These are phyloP conservation scores for Cantharis lateralis DNA, from an alignment of 2,888 invertebrate genomes.

Conservation along the genomic window DNA sequence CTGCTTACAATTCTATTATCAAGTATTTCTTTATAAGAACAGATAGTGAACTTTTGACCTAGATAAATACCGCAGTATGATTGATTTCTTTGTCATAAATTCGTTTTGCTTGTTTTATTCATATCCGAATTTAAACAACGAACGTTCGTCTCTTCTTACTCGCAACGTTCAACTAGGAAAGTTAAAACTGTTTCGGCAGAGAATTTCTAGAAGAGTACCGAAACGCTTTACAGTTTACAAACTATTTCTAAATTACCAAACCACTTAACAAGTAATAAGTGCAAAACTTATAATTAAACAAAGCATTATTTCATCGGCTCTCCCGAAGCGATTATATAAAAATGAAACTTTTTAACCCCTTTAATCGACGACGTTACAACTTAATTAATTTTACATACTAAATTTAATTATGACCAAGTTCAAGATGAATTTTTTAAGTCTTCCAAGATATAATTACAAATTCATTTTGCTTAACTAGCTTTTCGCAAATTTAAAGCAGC, in stretches of 20 bases:
- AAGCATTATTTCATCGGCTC: not conserved
- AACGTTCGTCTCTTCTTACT: not conserved
- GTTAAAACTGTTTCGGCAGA: not conserved
- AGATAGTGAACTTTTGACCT: conserved; percentile 29
- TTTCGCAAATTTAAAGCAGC: conserved; percentile 16
- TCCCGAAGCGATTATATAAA: not conserved
- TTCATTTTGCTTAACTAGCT: conserved; percentile 1
- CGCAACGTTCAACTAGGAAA: not conserved
- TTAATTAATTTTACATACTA: not conserved
- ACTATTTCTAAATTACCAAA: not conserved
- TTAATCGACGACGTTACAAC: not conserved
- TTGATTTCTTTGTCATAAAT: conserved; percentile 27
- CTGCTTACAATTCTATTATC: conserved; percentile 26
- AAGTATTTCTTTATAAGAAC: conserved; percentile 22
- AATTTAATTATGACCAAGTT: not conserved
- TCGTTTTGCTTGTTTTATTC: conserved; percentile 10
- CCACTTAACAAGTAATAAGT: not conserved
- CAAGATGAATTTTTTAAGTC: not conserved
- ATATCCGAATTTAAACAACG: conserved; percentile 22
- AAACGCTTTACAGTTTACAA: not conserved
- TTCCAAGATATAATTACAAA: not conserved
- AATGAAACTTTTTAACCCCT: not conserved
- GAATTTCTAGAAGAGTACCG: not conserved
- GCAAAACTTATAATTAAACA: not conserved
- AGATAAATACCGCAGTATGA: conserved; percentile 30